Evolutionary conservation across 64 coral and sea anemone species (phyloP), one percentile per base, ranked within the genome.

Genomic region (Catalaphyllia jardinei): DNA sequence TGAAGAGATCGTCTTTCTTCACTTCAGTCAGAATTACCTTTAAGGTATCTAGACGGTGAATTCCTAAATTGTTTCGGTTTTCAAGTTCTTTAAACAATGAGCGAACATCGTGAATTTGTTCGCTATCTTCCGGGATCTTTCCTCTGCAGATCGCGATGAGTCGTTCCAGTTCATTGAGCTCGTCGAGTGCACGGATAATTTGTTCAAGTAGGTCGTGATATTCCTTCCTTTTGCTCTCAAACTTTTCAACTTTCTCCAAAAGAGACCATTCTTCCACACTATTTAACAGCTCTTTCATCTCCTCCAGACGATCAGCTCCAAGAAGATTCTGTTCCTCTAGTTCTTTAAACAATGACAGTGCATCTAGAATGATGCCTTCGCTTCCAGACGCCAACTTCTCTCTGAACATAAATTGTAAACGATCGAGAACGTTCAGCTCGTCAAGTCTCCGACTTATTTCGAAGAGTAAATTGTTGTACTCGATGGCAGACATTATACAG

Each of bases 41-140:
- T 9, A 79, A 51, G 12, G 30, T 59, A 8, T 24, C 52, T 20
- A 79, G 52, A 24, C 10, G 49, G 1, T 52, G 1, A 79, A 29
- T 0, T 29, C 77, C 77, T 14, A 79, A 29, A 29, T 52, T 20
- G n/a, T 29, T 79, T 10, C 29, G 10, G 7, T 79, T 79, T 52
- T 79, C 51, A 10, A 79, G 77, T 50, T 79, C 52, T 79, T 79
- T 79, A 27, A 79, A 14, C 77, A 79, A 59, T 4, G 77, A 79
- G 3, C 77, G 38, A 50, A 29, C 75, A 52, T 77, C 22, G 4
- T 7, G 38, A 13, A 77, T 51, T 19, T 50, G 16, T 77, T 51
- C 7, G 20, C 38, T 77, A n/a, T 77, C 75, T 77, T 77, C 75
- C 38, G 75, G 22, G 19, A 77, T 50, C 39, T 22, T 77, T 14